A percentile compares a stretch with the other conserved stretches of the same genome.
Evolutionary conservation across 92 coral and sea anemone genomes (phyloP).

Genomic region (Micromussa lordhowensis): DNA sequence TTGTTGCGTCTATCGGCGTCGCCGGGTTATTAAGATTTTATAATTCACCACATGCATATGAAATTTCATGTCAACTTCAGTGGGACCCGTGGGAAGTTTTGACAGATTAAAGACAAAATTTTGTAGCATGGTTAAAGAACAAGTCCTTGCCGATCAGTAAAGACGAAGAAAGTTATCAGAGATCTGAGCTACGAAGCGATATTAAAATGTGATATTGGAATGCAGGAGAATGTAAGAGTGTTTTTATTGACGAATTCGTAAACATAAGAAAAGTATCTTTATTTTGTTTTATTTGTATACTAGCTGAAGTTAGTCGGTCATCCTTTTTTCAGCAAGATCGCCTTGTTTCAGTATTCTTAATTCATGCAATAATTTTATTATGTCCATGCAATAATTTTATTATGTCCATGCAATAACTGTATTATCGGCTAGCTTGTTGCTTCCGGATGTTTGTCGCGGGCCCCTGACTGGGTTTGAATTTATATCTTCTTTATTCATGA

Average conservation of each 20-base stretch:
- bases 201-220: neutral
- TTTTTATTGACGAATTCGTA: neutral
- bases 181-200: neutral
- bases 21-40: neutral
- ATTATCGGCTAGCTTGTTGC: neutral
- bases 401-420: slow-evolving; percentile 11
- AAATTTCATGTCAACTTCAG: too few relatives aligned
- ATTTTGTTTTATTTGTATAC: neutral
- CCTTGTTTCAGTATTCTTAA: neutral
- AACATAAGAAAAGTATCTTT: neutral
- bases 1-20: neutral
- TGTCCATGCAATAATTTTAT: slow-evolving; percentile 11
- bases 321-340: too few relatives aligned
- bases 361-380: slow-evolving; percentile 7
- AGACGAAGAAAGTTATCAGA: neutral
- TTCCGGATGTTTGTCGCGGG: neutral
- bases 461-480: neutral
- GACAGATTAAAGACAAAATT: too few relatives aligned
- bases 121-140: too few relatives aligned
- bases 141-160: neutral
- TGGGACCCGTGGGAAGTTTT: too few relatives aligned
- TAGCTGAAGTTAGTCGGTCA: too few relatives aligned
- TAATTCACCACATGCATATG: neutral
- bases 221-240: neutral
- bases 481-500: neutral